Evolutionary conservation across 2,113 vertebrate genomes (phyloP).

Genomic region (Anthoscopus minutus): DNA sequence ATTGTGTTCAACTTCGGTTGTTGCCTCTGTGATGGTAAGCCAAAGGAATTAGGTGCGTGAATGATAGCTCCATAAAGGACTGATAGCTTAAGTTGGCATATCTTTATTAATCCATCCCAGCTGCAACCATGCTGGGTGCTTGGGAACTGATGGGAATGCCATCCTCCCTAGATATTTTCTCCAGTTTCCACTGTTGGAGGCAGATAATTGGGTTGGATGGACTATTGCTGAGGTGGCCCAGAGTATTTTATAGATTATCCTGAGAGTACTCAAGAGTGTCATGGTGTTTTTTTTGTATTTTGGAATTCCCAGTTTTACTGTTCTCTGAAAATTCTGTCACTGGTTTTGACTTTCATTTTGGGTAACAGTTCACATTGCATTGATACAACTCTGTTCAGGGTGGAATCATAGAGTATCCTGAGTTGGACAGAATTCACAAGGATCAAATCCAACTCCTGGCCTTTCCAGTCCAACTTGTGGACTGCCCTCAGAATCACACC

Average conservation of each 20-base stretch:
- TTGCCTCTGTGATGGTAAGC: not conserved
- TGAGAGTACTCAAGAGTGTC: not conserved
- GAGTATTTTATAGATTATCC: not conserved
- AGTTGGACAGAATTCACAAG: not conserved
- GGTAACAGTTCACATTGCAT: not conserved
- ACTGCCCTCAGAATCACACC: not conserved
- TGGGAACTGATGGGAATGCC: not conserved
- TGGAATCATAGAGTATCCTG: not conserved
- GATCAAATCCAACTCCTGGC: not conserved
- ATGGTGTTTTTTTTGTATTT: not conserved
- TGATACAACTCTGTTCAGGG: accelerated
- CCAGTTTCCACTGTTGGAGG: not conserved
- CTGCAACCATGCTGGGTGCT: accelerated
- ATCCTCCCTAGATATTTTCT: not conserved
- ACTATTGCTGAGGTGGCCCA: accelerated
- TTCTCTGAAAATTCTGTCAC: not conserved
- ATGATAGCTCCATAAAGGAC: not conserved
- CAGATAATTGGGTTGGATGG: not conserved
- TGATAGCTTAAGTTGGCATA: too few species aligned
- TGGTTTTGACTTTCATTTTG: not conserved
- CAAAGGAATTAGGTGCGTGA: not conserved
- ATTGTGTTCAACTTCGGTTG: not conserved
- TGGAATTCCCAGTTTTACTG: not conserved
- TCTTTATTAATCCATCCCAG: not conserved
- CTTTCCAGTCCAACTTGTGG: not conserved